Evolutionary conservation across 2,888 invertebrate genomes (phyloP), one percentile per base, ranked within the genome.

Genomic region (Monoplex corrugatus): DNA sequence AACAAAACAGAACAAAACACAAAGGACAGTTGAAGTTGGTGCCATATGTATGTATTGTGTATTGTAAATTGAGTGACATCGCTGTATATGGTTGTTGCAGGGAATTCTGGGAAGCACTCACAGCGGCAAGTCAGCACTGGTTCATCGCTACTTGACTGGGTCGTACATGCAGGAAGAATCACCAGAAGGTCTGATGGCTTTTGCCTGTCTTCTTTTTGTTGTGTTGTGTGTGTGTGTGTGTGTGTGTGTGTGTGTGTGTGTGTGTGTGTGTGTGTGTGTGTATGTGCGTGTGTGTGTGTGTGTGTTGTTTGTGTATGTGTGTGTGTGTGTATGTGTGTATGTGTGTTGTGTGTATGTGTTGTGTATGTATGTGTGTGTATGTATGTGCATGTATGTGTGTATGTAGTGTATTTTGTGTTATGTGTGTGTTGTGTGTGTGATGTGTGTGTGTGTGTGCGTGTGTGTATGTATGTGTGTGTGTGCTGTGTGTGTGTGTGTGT

Each of bases 141-240:
- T 99, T 89, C 99, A 99, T 97, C 97, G 99, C 89, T 99, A 99
- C 96, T 97, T 99, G 93, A 99, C 99, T 91, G 99, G 99, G 90
- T 98, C 98, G 68, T 99, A 99, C 96, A 98, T 99, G 98, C 98
- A 99, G 96, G 96, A 99, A 98, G 99, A 99, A 96, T 98, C 98
- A 91, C 99, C 99, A 43, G 99, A 99, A 97, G 99, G 97, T 96
- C 91, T 83, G 94, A 5, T 28, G 43, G n/a, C n/a, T 50, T 28
- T 28, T 57, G 57, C 28, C 5, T 57, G 91, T 84, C 94, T 72
- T 16, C n/a, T n/a, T 57, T 16, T 57, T 23, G 40, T 35, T 43
- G 78, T 43, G 78, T 23, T 38, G 3, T 19, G 19, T 19, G 19
- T 38, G 3, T 19, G 75, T 23, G 16, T 75, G 75, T 75, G 35